These are phyloP conservation scores for Podargus strigoides DNA, from an alignment of 2,797 vertebrate species.

Conservation along the genomic window DNA sequence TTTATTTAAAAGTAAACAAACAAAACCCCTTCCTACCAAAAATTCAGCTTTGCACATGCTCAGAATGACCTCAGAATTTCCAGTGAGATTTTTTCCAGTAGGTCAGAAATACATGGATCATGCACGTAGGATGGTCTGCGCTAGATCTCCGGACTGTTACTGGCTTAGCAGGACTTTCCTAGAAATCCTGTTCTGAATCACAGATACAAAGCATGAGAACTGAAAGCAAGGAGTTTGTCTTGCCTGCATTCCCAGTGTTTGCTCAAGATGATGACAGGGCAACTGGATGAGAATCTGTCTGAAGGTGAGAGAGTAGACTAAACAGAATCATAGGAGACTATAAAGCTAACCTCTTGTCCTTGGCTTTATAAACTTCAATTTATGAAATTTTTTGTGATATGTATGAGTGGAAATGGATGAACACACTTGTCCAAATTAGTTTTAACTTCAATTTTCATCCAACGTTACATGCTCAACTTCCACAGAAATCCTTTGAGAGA, in stretches of 20 bases:
- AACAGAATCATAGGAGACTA: not conserved
- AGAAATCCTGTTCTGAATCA: not conserved
- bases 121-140: accelerated
- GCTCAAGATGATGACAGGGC: not conserved
- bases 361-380: not conserved
- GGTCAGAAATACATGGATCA: not conserved
- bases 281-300: not conserved
- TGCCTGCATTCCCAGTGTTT: not conserved
- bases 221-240: not conserved
- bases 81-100: not conserved
- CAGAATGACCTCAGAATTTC: not conserved
- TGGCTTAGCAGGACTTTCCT: not conserved
- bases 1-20: not conserved
- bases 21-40: not conserved
- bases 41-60: not conserved
- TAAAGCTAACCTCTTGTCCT: not conserved
- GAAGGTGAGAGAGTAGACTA: not conserved
- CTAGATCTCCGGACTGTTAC: not conserved
- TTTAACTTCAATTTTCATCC: not conserved
- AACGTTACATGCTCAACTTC: not conserved
- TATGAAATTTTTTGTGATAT: not conserved
- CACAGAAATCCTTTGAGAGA: not conserved
- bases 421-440: not conserved
- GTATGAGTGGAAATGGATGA: not conserved
- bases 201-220: not conserved